A percentile compares a stretch with the other conserved stretches of the same genome.
Conservation (phyloP, 2,797 vertebrate species). For the Halcyon chelicuti region DNA sequence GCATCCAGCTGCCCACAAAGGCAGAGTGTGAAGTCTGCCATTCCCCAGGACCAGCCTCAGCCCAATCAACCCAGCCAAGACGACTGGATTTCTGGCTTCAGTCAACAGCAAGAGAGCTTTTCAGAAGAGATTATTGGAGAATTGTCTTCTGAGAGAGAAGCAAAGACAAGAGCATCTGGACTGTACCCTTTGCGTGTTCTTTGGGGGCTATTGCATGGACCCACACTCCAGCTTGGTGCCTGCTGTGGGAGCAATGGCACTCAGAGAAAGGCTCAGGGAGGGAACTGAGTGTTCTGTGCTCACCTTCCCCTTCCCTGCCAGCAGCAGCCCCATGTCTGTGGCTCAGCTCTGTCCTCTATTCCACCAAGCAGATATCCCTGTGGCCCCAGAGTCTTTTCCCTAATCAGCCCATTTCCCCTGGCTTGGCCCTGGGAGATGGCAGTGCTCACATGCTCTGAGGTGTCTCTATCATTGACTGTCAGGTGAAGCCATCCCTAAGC, state of each 20-base stretch:
- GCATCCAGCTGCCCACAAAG: not conserved
- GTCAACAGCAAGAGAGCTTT: not conserved
- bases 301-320: not conserved
- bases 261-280: not conserved
- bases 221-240: not conserved
- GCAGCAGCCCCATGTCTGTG: not conserved
- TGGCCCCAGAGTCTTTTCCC: not conserved
- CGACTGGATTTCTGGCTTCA: not conserved
- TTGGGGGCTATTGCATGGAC: not conserved
- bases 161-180: not conserved
- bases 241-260: not conserved
- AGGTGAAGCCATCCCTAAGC: slow-evolving; percentile 65
- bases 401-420: slow-evolving; percentile 7
- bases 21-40: not conserved
- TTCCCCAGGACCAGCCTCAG: not conserved
- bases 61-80: not conserved
- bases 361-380: not conserved
- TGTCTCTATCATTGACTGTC: slow-evolving; percentile 79
- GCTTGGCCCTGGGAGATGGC: slow-evolving; percentile 44
- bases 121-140: not conserved
- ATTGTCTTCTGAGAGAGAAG: not conserved
- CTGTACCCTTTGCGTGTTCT: not conserved
- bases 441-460: slow-evolving; percentile 41
- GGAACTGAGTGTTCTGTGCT: not conserved
- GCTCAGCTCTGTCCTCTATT: not conserved